Evolutionary conservation across 2,113 vertebrate genomes (phyloP), one percentile per base, ranked within the genome.

Genomic region (Hippocampus abdominalis): DNA sequence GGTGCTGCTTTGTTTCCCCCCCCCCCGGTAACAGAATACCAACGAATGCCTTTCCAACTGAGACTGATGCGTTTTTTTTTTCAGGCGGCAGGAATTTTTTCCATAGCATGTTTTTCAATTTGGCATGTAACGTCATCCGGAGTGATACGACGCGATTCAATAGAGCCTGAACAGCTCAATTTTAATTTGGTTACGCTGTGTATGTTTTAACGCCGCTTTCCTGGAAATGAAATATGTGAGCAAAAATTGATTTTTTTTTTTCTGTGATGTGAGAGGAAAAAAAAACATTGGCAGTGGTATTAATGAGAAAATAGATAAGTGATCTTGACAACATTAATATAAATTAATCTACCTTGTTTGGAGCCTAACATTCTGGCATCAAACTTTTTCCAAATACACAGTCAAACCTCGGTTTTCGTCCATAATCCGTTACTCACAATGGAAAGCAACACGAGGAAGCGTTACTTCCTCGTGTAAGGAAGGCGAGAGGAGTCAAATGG

Each of bases 101-200:
- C 75, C 76, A 60, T 66, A 29, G 23, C 66, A 25, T 74, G 7
- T 64, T 51, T 71, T 76, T 76, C 60, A 59, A 32, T 51, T 32
- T 23, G 39, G 56, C 70, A 57, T 69, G 69, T 11, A 40, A 73
- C 71, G 73, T 75, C 64, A 78, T 73, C 76, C 65, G 25, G 21
- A 69, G 75, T 77, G 75, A 84, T 83, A 64, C 6, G 80, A 80
- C 75, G 57, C 39, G 76, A 86, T 63, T 72, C 80, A 81, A 29
- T 61, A 36, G 75, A 81, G 78, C 80, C 65, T 68, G 79, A 78
- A 79, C 65, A 4, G 44, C 70, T 82, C 39, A 23, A 74, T 76
- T 83, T 79, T 61, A 68, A 69, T 73, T 74, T 36, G 49, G 29
- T 13, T 59, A 18, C 42, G 56, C 40, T 46, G 46, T 64, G 46